Evolutionary conservation across 30 jellyfish, hydroid and myxozoan species (phyloP).

Genomic region (Aurelia coerulea): DNA sequence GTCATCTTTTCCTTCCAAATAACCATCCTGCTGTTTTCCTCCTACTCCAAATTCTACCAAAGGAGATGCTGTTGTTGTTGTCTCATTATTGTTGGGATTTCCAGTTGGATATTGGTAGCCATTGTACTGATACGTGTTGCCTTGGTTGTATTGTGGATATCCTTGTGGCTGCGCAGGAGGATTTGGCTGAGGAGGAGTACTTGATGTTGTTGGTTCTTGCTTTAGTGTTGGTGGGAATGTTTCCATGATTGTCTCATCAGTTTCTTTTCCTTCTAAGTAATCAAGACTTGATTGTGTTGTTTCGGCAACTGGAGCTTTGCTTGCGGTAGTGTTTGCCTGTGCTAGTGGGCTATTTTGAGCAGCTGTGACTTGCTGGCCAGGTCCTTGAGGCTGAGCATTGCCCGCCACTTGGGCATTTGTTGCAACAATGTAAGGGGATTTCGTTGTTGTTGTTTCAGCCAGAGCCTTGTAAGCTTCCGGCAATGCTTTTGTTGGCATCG

Average conservation of each 20-base stretch:
- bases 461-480: neutral
- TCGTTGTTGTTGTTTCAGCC: slow-evolving; percentile 9
- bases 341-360: neutral
- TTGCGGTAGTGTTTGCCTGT: neutral
- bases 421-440: neutral
- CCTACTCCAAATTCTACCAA: neutral
- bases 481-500: neutral
- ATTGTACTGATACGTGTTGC: no score
- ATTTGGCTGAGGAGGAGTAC: neutral
- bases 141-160: neutral
- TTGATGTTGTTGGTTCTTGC: slow-evolving; percentile 6
- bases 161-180: neutral
- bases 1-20: neutral
- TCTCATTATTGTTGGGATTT: neutral
- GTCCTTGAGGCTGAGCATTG: neutral
- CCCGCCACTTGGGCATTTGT: slow-evolving; percentile 5
- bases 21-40: neutral
- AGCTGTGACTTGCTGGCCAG: neutral
- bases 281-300: neutral
- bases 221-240: neutral
- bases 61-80: neutral
- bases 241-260: slow-evolving; percentile 7
- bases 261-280: slow-evolving; percentile 53
- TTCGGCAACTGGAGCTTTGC: neutral
- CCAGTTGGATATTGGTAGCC: neutral